phyloP scores from a whole-genome alignment of 2,113 vertebrate genomes.

The Argyrosomus japonicus region DNA sequence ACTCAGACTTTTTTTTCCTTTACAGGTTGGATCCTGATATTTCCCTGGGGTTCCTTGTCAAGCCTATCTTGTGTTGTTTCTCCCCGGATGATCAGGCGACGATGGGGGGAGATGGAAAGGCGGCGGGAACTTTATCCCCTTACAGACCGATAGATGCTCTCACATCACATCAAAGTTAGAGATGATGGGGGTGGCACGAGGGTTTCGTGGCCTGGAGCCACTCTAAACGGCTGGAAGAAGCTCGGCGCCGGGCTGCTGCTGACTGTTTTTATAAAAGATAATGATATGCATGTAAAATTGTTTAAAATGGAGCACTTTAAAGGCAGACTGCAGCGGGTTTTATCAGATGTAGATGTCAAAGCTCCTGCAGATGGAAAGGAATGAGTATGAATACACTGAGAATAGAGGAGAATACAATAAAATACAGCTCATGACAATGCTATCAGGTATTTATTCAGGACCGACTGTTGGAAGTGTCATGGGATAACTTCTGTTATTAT shows the following conservation, averaged over 20 bases:
- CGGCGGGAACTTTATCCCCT: background rate
- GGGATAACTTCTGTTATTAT: no score
- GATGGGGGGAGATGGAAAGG: background rate
- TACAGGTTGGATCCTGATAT: slow-evolving; percentile 52
- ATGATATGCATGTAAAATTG: slow-evolving; percentile 10
- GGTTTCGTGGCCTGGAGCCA: slow-evolving; percentile 16
- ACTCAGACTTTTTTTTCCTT: slow-evolving; percentile 1
- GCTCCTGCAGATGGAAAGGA: background rate
- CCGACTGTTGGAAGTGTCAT: no score
- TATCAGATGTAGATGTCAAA: slow-evolving; percentile 4
- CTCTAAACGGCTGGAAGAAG: background rate
- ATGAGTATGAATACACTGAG: background rate
- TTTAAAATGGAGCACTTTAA: background rate
- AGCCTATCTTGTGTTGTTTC: slow-evolving; percentile 19
- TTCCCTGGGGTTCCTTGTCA: slow-evolving; percentile 32
- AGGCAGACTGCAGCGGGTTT: background rate
- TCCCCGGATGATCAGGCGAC: slow-evolving; percentile 20
- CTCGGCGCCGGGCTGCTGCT: background rate
- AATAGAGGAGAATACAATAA: background rate
- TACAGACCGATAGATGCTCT: background rate
- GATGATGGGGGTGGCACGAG: background rate
- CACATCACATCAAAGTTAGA: slow-evolving; percentile 4
- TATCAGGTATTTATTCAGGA: background rate
- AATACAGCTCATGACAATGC: background rate
- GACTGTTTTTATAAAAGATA: slow-evolving; percentile 15